Evolutionary conservation across 2,888 invertebrate species (phyloP), one percentile per base, ranked within the genome.

Genomic region (Netelia inedita): DNA sequence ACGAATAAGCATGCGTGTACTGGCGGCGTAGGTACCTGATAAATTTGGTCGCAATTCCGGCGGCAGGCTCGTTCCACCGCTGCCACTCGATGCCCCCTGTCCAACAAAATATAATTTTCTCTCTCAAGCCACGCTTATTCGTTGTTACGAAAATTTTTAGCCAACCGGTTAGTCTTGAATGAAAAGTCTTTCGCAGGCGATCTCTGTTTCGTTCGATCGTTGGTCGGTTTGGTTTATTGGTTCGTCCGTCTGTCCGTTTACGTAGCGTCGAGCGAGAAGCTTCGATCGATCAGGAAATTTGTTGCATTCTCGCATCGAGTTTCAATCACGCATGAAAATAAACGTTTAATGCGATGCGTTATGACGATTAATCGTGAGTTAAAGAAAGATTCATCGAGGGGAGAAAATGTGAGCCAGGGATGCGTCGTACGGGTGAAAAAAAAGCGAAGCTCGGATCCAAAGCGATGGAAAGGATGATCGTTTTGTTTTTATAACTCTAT

Each of bases 271-370:
- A n/a, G n/a, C n/a, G n/a, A n/a, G n/a, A n/a, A n/a, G n/a, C n/a
- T n/a, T n/a, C n/a, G n/a, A n/a, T n/a, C 84, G 73, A 86, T 88
- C 88, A 88, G 88, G 87, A 88, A 87, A 88, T 88, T 81, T 74
- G 57, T 8, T 11, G 65, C 83, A 84, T 82, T 85, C 87, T 87
- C 75, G 80, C 85, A 84, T 74, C 78, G 72, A 87, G 72, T 87
- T 82, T 87, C 71, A 76, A 73, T 72, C 81, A 68, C 85, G 43
- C 65, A 72, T 79, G 41, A 79, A 79, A 79, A 75, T 71, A 79
- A 71, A 74, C 71, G 83, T 55, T 82, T 76, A 79, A 80, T 73
- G 79, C n/a, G n/a, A 41, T 69, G 57, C 11, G 1, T 11, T 46
- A 35, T 61, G 23, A 57, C n/a, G 63, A 11, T 21, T 23, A 43